These are phyloP conservation scores for Papilio polyxenes DNA, from an alignment of 1,140 invertebrate genomes.

Conservation along the genomic window DNA sequence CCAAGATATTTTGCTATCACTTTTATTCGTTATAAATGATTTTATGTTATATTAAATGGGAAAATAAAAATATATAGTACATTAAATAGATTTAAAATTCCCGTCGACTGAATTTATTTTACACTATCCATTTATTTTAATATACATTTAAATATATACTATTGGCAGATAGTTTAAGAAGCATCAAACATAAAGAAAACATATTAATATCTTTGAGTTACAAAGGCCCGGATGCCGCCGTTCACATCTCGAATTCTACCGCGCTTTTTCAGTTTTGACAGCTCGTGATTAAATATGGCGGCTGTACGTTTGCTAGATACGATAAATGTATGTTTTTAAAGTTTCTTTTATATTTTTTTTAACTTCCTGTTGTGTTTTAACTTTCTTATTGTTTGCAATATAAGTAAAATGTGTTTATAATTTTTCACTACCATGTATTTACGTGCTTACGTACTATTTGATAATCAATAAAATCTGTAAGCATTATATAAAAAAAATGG, in stretches of 20 bases:
- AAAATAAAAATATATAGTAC: not conserved
- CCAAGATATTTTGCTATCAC: not conserved
- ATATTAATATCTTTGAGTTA: slow-evolving; percentile 35
- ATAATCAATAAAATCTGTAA: too few species aligned
- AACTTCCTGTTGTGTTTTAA: too few species aligned
- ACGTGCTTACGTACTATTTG: too few species aligned
- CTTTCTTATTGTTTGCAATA: too few species aligned
- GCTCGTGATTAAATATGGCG: slow-evolving; percentile 32
- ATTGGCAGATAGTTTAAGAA: slow-evolving; percentile 19
- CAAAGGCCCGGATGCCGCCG: slow-evolving; percentile 28
- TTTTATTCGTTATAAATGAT: not conserved
- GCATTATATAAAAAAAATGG: too few species aligned
- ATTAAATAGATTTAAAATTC: not conserved
- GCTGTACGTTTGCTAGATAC: not conserved
- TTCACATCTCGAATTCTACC: not conserved
- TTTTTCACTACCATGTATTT: too few species aligned
- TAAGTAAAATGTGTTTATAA: too few species aligned
- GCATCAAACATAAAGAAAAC: slow-evolving; percentile 33
- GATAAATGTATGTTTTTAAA: not conserved
- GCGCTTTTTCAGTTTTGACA: slow-evolving; percentile 35
- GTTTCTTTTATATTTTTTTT: not conserved
- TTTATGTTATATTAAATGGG: not conserved
- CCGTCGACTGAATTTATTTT: not conserved
- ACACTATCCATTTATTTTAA: not conserved
- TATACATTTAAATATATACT: slow-evolving; percentile 12